Evolutionary conservation across 2,797 vertebrate genomes (phyloP), one percentile per base, ranked within the genome.

Genomic region (Falco novaeseelandiae): DNA sequence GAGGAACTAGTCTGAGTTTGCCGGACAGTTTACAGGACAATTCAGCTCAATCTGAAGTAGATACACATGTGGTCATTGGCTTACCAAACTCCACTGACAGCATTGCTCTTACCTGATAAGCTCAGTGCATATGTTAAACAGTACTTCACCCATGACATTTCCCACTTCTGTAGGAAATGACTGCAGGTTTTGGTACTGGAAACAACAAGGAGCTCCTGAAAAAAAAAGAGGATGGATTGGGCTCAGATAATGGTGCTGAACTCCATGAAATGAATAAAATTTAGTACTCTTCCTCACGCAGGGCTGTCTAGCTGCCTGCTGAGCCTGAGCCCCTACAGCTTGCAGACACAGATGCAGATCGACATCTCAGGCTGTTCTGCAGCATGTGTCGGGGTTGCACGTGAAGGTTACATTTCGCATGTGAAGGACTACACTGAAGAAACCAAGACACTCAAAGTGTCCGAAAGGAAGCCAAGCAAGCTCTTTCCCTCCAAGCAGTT

Each of bases 31-130:
- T 61, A 49, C 26, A 69, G 14, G 20, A 42, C 57, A 74, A 17
- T 48, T 74, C 23, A 71, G 26, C 12, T 89, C 23, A 18, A 5
- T 44, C 46, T 88, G 17, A 54, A 77, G 48, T 38, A 69, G 40
- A 48, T 17, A 36, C 3, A 48, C 0, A 0, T 38, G 21, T 48
- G 9, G 8, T 44, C 25, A 22, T 3, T 55, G 40, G 15, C n/a
- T 82, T 44, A 71, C 38, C 14, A 32, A 8, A 71, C 32, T 51
- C 52, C 40, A 27, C 32, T 42, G 52, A 26, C 32, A 29, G 7
- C 44, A 19, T 27, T 66, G 7, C 17, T 55, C 23, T 67, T 73
- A n/a, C 8, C 10, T 10, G 19, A 57, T 13, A 63, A 61, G 13
- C 26, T 79, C 34, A 59, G 6, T 26, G 34, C 16, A 26, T 36